These are phyloP conservation scores for Lycaena phlaeas DNA, from an alignment of 2,888 invertebrate species.

Conservation along the genomic window DNA sequence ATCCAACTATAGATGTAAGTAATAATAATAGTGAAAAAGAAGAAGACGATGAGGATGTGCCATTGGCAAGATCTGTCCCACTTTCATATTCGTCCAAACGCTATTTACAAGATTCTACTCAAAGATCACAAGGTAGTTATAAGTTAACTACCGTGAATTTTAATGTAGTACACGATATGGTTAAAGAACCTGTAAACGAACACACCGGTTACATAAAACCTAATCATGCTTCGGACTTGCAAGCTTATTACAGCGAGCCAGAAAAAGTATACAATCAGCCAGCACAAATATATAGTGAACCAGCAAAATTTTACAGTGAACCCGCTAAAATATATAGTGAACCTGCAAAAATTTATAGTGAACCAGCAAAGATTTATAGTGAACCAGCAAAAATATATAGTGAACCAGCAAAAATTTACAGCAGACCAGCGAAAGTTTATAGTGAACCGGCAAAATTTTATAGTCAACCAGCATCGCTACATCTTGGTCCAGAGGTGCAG, in stretches of 20 bases:
- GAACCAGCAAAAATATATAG: conserved; percentile 70
- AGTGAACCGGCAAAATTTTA: conserved; percentile 75
- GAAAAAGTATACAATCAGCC: conserved; percentile 47
- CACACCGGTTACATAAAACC: conserved; percentile 27
- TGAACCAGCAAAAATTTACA: conserved; percentile 72
- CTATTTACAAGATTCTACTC: conserved; percentile 36
- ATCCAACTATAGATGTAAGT: background rate
- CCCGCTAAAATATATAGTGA: conserved; percentile 55
- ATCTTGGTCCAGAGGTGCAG: conserved; percentile 31
- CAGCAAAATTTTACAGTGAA: conserved; percentile 50
- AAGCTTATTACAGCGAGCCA: conserved; percentile 36
- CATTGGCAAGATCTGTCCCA: conserved; percentile 35
- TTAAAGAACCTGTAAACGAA: conserved; percentile 31
- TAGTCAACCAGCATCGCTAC: conserved; percentile 68
- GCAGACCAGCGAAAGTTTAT: conserved; percentile 68
- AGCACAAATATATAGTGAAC: too few species aligned
- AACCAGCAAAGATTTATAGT: conserved; percentile 64
- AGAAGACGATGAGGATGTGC: conserved; percentile 34
- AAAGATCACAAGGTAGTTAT: conserved; percentile 30
- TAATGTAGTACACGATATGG: conserved; percentile 50
- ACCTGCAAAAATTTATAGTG: conserved; percentile 65
- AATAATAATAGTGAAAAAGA: conserved; percentile 19
- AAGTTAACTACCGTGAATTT: conserved; percentile 56
- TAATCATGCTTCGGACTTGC: conserved; percentile 26
- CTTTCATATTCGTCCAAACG: conserved; percentile 37